Evolutionary conservation across 1,140 invertebrate species (phyloP), one percentile per base, ranked within the genome.

Genomic region (Camponotus pennsylvanicus): DNA sequence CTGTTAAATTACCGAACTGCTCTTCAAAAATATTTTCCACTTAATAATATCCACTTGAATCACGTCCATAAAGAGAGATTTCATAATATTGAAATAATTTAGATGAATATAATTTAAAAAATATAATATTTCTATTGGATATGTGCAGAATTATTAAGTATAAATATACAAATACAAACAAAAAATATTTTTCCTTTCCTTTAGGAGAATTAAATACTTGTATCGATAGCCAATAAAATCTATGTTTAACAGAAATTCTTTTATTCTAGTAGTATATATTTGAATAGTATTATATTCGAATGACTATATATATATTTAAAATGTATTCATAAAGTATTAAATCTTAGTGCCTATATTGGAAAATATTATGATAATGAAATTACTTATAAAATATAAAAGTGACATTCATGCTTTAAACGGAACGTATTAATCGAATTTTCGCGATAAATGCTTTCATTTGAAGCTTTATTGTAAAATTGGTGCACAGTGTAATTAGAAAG

Each of bases 261-360:
- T 40, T 75, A 59, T 27, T 4, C n/a, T 21, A 40, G 11, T 57
- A 75, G 3, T n/a, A 40, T 52, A 27, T 27, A 27, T 27, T 27
- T 27, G 27, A 27, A 27, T 27, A 27, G 27, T 27, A 8, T 40
- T 61, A 76, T 63, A 37, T 42, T 57, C 49, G 27, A 55, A 5
- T 13, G 11, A 32, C 6, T 73, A 11, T 34, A 34, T 71, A 52
- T 52, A 52, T 6, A 52, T 52, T 3, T 27, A n/a, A 55, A 70
- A 57, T 63, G 9, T 42, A 32, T 64, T 11, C 18, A 32, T 2
- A 64, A 64, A 8, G 6, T 42, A 15, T 64, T 45, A 77, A 32
- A 77, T 77, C 34, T 18, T 64, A 34, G 57, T 77, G 57, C 18
- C 57, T 77, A 64, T 63, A 40, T 55, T 55, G 34, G 18, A 27